Evolutionary conservation across 2,888 invertebrate species (phyloP), one percentile per base, ranked within the genome.

Genomic region (Chloromyia formosa): DNA sequence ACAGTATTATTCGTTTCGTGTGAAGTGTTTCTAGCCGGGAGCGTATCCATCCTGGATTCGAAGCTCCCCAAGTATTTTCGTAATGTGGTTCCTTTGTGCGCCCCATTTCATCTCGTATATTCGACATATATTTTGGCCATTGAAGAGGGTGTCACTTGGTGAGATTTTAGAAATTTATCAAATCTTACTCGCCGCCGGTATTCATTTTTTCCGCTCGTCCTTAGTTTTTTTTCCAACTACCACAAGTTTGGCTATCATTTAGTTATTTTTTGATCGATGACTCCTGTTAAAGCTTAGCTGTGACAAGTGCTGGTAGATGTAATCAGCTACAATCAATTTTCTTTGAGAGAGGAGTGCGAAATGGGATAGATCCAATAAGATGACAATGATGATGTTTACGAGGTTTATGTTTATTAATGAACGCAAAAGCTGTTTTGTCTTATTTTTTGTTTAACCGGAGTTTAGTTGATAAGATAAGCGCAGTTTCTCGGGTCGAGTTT

Each of bases 151-250:
- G 73, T 74, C 62, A 64, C 62, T 62, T 61, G 73, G 53, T 27
- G 73, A 74, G 62, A 64, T 64, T 74, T 74, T 74, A 23, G 49
- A 74, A 62, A 74, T 74, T 74, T 64, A 74, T 62, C 73, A 74
- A 74, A 74, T 74, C 62, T 74, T 73, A 45, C 61, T 42, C 71
- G 27, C 71, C 56, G 54, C 53, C 35, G 27, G 16, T 27, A 69
- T 14, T 54, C 49, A n/a, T 12, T 49, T 49, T 49, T 64, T 45
- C 12, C n/a, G 16, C 40, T 35, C 10, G 23, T 61, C n/a, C 35
- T 58, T 42, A 45, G 12, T 61, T 61, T 45, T 16, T 73, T 7
- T 45, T 42, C 10, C 40, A 22, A 12, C 53, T 60, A 35, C 18
- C 64, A 5, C 73, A 23, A 42, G 16, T 18, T 53, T 35, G 23